Conservation (phyloP, 2,113 vertebrate species). For the Oreochromis aureus region DNA sequence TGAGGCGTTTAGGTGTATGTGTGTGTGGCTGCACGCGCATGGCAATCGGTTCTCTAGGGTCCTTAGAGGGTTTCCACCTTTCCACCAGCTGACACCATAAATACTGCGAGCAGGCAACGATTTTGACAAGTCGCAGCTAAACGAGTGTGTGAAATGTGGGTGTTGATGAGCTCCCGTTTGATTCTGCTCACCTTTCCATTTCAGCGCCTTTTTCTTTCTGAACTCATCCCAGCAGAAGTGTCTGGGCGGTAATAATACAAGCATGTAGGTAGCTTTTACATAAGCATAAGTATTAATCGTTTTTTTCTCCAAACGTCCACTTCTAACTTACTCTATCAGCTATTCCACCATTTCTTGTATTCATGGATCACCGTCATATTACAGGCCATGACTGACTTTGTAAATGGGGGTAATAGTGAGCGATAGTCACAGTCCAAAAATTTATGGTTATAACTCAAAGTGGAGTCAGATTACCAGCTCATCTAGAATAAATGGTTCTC, state of each 20-base stretch:
- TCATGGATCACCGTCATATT: neutral
- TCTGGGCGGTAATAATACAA: neutral
- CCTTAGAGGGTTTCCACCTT: conserved; percentile 27
- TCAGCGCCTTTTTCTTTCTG: neutral
- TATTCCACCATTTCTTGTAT: neutral
- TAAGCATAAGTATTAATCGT: neutral
- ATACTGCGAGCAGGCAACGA: conserved; percentile 1
- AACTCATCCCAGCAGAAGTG: conserved; percentile 1
- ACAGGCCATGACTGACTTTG: conserved; percentile 15
- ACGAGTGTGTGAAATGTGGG: conserved; percentile 17
- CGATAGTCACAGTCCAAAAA: neutral
- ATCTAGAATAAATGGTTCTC: neutral
- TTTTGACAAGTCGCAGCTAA: neutral
- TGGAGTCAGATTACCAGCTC: neutral
- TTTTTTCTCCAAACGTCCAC: neutral
- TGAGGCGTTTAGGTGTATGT: neutral
- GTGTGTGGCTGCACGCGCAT: neutral
- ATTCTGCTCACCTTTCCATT: neutral
- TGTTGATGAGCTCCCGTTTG: conserved; percentile 50
- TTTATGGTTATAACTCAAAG: neutral
- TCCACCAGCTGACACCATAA: conserved; percentile 15
- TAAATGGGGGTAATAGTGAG: neutral
- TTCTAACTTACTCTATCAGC: neutral
- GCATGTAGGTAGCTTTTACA: neutral
- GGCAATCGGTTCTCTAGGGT: neutral